Conservation (phyloP, 2,888 invertebrate species). For the Ennomos quercinarius region DNA sequence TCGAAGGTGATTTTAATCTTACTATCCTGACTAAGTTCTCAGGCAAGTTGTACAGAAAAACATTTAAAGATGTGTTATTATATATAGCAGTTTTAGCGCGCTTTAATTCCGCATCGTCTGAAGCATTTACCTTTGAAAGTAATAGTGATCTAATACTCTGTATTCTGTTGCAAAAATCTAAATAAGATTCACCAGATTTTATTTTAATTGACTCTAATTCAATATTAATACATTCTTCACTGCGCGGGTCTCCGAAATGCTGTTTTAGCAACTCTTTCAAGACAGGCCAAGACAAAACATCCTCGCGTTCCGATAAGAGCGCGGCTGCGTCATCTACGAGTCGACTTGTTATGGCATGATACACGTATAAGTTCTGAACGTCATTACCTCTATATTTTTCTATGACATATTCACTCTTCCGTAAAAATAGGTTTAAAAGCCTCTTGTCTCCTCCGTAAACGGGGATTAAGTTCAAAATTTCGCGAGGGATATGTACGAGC, state of each 20-base stretch:
- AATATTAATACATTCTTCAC: slow-evolving; percentile 28
- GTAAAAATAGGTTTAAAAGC: slow-evolving; percentile 17
- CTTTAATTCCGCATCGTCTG: neutral
- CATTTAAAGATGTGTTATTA: slow-evolving; percentile 29
- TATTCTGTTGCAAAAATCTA: slow-evolving; percentile 32
- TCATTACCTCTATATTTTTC: neutral
- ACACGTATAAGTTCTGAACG: slow-evolving; percentile 21
- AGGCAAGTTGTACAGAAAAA: slow-evolving; percentile 28
- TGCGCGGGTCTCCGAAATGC: slow-evolving; percentile 33
- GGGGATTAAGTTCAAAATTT: slow-evolving; percentile 21
- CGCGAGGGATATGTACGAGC: slow-evolving; percentile 4
- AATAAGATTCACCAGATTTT: slow-evolving; percentile 18
- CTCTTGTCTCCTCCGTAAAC: slow-evolving; percentile 11
- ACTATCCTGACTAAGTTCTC: slow-evolving; percentile 26
- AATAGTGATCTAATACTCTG: slow-evolving; percentile 15
- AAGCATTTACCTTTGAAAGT: neutral
- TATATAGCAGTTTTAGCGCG: slow-evolving; percentile 27
- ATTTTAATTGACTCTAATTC: slow-evolving; percentile 28
- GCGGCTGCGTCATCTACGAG: slow-evolving; percentile 25
- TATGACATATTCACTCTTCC: slow-evolving; percentile 25
- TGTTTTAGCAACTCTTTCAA: slow-evolving; percentile 14
- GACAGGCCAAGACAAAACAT: slow-evolving; percentile 22
- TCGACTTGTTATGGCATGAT: slow-evolving; percentile 23
- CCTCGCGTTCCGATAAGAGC: slow-evolving; percentile 25
- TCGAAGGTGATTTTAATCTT: slow-evolving; percentile 9